Base-by-base conservation (phyloP, 1,140 invertebrate genomes). In the Ericerus pela region DNA sequence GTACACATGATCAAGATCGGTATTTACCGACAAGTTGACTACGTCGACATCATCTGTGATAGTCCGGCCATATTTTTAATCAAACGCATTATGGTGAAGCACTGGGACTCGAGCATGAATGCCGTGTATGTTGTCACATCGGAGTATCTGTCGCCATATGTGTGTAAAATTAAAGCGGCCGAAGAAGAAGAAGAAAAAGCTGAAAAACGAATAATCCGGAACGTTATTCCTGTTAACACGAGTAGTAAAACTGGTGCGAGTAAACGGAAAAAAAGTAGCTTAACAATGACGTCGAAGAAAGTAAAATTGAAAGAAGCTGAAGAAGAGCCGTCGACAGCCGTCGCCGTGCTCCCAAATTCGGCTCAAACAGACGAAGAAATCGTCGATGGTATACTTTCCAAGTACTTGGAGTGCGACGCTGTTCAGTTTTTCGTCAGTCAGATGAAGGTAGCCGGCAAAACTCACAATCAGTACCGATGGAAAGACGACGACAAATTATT, bases 41-140 rank as follows among this genome's bases (percentile, higher is more conserved):
- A 47, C 14, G 20, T 47, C 16, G 26, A 14, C 20, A 22, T 47
- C 11, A 47, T 47, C 12, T 47, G 41, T 24, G 41, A 24, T 22
- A 47, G 41, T 47, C 41, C 41, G 41, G 41, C 41, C 5, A 47
- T 47, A 47, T 47, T 47, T 24, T 22, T 47, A 10, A 4, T 47
- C 8, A 20, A 24, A 24, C 10, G 26, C 26, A 14, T 47, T 24
- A 5, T 14, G 2, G 41, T 47, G 22, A 8, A 47, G 26, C 10
- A 47, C 10, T 47, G 41, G 8, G 41, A 47, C 20, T 24, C 11
- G 20, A 24, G 14, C 16, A 47, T 47, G 41, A 47, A 47, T 24
- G 22, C 10, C 11, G 20, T 47, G 22, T 47, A 47, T 22, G 14
- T 47, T 14, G 26, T 47, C 16, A 47, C 41, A 18, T 24, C 8